These are phyloP conservation scores for Hydropsyche tenuis DNA, from an alignment of 1,140 invertebrate species.

Conservation along the genomic window DNA sequence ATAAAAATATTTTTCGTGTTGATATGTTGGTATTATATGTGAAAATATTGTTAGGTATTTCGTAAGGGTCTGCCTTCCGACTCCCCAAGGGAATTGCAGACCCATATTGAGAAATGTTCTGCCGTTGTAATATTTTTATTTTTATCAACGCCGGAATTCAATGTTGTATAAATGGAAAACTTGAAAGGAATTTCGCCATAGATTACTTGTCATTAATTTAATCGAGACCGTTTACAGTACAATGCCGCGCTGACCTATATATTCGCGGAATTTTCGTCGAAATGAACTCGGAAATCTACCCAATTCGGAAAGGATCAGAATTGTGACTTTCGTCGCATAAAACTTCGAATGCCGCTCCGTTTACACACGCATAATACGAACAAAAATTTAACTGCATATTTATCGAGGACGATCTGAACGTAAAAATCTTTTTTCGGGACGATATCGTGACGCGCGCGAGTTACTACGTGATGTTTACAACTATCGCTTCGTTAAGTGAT, in stretches of 20 bases:
- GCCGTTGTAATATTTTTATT: too few species aligned
- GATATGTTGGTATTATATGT: too few species aligned
- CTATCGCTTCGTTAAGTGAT: conserved; percentile 14
- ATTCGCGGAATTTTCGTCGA: conserved; percentile 3
- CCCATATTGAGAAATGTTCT: too few species aligned
- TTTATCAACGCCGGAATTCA: neutral
- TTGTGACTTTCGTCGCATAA: neutral
- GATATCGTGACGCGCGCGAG: too few species aligned
- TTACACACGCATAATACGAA: too few species aligned
- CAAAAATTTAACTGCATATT: neutral
- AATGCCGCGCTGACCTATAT: conserved; percentile 7
- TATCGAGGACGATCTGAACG: conserved; percentile 6
- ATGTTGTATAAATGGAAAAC: neutral
- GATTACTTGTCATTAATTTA: conserved; percentile 21
- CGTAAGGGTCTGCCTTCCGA: too few species aligned
- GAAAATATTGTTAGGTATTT: too few species aligned
- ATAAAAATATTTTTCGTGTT: too few species aligned
- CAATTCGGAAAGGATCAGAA: neutral
- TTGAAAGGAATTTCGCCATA: conserved; percentile 5
- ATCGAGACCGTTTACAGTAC: neutral
- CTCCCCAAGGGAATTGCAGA: too few species aligned
- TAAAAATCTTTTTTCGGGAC: too few species aligned
- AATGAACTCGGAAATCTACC: neutral
- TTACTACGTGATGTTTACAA: conserved; percentile 26
- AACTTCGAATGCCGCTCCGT: neutral